These are phyloP conservation scores for Galbula dea DNA, from an alignment of 2,113 vertebrate genomes.

Conservation along the genomic window DNA sequence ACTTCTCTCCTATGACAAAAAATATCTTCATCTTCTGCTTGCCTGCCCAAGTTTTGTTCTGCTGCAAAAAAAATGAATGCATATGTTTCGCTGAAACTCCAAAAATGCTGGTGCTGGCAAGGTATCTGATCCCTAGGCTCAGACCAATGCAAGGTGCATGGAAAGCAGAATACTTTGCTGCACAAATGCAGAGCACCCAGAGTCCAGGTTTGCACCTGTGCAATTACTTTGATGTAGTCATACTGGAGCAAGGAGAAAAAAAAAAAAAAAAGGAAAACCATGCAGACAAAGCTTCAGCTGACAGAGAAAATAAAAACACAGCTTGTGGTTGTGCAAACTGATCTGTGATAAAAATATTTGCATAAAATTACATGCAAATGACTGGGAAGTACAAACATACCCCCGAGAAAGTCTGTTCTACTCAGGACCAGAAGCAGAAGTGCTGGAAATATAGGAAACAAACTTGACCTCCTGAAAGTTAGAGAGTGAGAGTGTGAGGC, in stretches of 20 bases:
- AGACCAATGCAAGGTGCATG: background rate
- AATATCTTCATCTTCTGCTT: background rate
- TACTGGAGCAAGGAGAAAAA: background rate
- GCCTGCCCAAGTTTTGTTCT: background rate
- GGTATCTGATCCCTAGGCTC: background rate
- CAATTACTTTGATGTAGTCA: conserved; percentile 39
- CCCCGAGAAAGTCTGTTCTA: conserved; percentile 54
- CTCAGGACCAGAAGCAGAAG: conserved; percentile 55
- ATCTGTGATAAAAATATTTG: conserved; percentile 66
- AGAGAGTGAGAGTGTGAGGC: background rate
- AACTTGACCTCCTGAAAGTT: conserved; percentile 14
- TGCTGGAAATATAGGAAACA: conserved; percentile 39
- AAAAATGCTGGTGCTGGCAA: background rate
- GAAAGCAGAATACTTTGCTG: conserved; percentile 18
- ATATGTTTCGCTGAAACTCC: background rate
- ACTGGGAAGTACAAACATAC: conserved; percentile 57
- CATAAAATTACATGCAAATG: conserved; percentile 62
- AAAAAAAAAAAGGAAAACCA: background rate
- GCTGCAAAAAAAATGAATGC: background rate
- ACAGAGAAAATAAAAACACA: conserved; percentile 62
- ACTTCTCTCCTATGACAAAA: background rate
- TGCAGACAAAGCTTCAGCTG: conserved; percentile 36
- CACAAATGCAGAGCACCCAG: background rate
- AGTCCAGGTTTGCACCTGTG: conserved; percentile 36
- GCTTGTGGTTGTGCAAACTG: conserved; percentile 62